Percentiles rank a stretch among this genome's conserved stretches.
Conservation (phyloP, 2,113 vertebrate species). For the Megaceryle torquata region DNA sequence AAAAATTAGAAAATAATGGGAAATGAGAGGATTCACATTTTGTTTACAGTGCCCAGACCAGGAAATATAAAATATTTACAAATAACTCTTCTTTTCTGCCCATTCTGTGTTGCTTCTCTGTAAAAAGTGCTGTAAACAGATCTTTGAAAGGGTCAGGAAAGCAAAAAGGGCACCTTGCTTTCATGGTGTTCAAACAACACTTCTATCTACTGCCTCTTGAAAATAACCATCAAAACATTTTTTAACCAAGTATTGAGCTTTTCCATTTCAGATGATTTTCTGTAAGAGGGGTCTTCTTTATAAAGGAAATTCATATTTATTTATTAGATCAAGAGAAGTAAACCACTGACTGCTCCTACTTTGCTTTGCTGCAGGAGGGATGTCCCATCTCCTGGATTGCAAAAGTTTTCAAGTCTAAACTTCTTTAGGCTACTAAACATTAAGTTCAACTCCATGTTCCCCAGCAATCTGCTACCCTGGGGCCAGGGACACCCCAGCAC, state of each 20-base stretch:
- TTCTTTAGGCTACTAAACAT: neutral
- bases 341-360: neutral
- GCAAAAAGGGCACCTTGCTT: neutral
- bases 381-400: neutral
- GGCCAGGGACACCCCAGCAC: neutral
- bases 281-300: neutral
- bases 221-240: neutral
- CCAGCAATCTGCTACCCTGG: neutral
- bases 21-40: neutral
- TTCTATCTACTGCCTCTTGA: neutral
- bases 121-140: neutral
- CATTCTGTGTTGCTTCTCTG: neutral
- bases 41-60: neutral
- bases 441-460: neutral
- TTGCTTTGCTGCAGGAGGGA: neutral
- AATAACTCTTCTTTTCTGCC: neutral
- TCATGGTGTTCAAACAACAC: neutral
- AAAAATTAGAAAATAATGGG: neutral
- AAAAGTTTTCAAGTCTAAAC: neutral
- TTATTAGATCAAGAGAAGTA: neutral
- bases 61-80: neutral
- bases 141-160: neutral
- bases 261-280: neutral
- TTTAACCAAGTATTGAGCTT: neutral
- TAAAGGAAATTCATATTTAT: neutral